Base-by-base conservation (phyloP, 1,140 invertebrate genomes). In the Nixonia krombeini region DNA sequence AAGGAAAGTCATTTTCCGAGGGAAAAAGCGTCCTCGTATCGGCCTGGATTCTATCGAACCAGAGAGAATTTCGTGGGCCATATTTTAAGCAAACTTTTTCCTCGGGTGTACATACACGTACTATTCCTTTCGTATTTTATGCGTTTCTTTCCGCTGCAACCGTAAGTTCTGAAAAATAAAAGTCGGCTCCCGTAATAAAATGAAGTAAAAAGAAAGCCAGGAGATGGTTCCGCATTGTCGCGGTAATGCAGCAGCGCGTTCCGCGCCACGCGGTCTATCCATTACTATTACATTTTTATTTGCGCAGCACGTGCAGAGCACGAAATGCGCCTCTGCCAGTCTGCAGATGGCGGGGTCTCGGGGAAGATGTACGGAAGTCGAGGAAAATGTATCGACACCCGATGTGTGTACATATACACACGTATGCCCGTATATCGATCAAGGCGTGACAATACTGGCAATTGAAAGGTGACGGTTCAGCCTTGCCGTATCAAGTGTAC, bases 281-380 rank as follows among this genome's bases (percentile, higher is more conserved):
- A 75, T 75, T 73, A 73, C 67, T 71, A 75, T 75, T 72, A 68
- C 69, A 67, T 63, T 74, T 67, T 72, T 74, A 74, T 73, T 74
- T 71, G 63, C 47, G 13, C 40, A 40, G 63, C 56, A 72, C 64
- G 70, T 72, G 70, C 59, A 38, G 57, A 52, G 42, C 58, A 42
- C 55, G 46, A 57, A 70, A 70, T 62, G 50, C 53, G 57, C 57
- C 49, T 56, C 40, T 40, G 18, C 23, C 45, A 51, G 18, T 31
- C 44, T 44, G 57, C 41, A 65, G 53, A 58, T 58, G 53, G 35
- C 44, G 21, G 29, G 7, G 40, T 49, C 31, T 62, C 41, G 38
- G 16, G 25, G 25, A 16, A 51, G 55, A 50, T 41, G 44, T 49
- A 37, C 26, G 15, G n/a, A 26, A 52, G 33, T 62, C 41, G 12